Evolutionary conservation across 2,797 vertebrate genomes (phyloP).

Genomic region (Manis crassicaudata): DNA sequence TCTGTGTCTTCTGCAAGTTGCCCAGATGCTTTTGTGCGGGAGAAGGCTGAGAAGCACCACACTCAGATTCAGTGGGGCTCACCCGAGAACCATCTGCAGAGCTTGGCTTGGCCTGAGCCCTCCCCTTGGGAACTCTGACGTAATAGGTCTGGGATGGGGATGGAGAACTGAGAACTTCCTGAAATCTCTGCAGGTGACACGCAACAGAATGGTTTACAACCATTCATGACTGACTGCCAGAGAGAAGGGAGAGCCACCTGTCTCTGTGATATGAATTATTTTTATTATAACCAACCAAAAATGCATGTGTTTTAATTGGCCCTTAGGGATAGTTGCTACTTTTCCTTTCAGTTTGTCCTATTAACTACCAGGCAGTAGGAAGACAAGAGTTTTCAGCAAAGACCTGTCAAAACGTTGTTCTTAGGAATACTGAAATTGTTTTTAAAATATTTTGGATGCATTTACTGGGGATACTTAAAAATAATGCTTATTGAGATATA

Average conservation of each 20-base stretch:
- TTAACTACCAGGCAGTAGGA: not conserved
- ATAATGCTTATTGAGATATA: not conserved
- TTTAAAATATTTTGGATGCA: constrained; percentile 9
- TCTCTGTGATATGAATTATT: not conserved
- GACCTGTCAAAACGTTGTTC: not conserved
- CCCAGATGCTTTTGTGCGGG: not conserved
- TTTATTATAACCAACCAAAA: constrained; percentile 11
- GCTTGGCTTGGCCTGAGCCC: not conserved
- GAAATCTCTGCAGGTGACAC: not conserved
- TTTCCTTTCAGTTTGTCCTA: constrained; percentile 1
- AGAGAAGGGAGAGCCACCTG: not conserved
- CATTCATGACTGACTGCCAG: not conserved
- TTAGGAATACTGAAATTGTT: not conserved
- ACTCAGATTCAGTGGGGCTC: not conserved
- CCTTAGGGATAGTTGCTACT: not conserved
- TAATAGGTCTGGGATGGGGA: not conserved
- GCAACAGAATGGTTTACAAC: not conserved
- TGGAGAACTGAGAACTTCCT: not conserved
- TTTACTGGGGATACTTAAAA: not conserved
- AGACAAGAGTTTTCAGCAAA: constrained; percentile 33
- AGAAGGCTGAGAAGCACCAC: not conserved
- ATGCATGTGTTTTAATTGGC: not conserved
- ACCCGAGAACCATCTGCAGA: not conserved
- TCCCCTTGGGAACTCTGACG: not conserved
- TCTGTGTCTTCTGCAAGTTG: not conserved